A percentile compares a stretch with the other conserved stretches of the same genome.
Evolutionary conservation across 2,797 vertebrate species (phyloP).

Genomic region (Acrossocheilus fasciatus): DNA sequence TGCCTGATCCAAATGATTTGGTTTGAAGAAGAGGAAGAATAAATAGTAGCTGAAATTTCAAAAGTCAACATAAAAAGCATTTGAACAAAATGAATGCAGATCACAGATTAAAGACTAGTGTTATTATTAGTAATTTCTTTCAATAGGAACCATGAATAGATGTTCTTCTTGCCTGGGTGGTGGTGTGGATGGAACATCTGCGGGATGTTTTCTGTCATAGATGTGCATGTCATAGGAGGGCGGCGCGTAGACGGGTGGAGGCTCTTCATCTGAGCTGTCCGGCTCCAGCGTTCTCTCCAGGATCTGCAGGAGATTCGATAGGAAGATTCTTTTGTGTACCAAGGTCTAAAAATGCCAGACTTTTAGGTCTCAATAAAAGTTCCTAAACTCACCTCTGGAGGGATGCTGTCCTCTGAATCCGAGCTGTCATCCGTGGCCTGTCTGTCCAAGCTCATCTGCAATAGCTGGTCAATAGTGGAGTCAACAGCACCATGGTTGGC

Average conservation of each 20-base stretch:
- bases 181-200: slow-evolving; percentile 82
- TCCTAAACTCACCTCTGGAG: slow-evolving; percentile 85
- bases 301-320: slow-evolving; percentile 80
- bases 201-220: slow-evolving; percentile 84
- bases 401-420: slow-evolving; percentile 95
- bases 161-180: slow-evolving; percentile 83
- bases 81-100: neutral
- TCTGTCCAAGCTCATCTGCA: slow-evolving; percentile 96
- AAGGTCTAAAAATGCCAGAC: neutral
- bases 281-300: slow-evolving; percentile 94
- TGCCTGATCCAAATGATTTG: no score
- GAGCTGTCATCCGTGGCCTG: slow-evolving; percentile 91
- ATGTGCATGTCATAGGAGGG: slow-evolving; percentile 90
- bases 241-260: slow-evolving; percentile 93
- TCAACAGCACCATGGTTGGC: slow-evolving; percentile 97
- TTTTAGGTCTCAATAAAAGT: neutral
- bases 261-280: slow-evolving; percentile 95
- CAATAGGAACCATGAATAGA: neutral
- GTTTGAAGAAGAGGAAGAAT: neutral
- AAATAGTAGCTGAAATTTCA: neutral
- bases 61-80: neutral
- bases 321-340: neutral
- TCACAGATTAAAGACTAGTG: neutral
- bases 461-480: slow-evolving; percentile 95
- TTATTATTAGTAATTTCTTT: slow-evolving; percentile 8